Base-by-base conservation (phyloP, 2,888 invertebrate species). In the Hydraecia micacea region DNA sequence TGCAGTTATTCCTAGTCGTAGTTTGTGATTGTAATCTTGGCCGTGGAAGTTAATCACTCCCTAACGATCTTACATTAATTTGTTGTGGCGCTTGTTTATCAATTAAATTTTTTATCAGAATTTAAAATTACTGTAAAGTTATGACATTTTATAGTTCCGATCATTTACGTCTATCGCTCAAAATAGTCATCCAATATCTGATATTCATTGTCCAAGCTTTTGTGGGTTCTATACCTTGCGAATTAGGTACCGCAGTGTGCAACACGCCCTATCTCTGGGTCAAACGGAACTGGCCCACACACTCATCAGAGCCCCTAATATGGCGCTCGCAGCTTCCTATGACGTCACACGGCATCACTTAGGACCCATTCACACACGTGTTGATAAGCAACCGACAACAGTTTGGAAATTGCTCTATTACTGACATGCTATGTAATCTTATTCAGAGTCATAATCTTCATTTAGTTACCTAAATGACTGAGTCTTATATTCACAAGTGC, bases 231-330 rank as follows among this genome's bases (percentile, higher is more conserved):
- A 15, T 39, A 21, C 25, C 32, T 42, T 55, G 9, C 39, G 55
- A 39, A 32, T 6, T 55, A n/a, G n/a, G n/a, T n/a, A 62, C 36
- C 39, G 25, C 46, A 80, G 89, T 88, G 86, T 80, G 80, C 70
- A 21, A 49, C 62, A 11, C 75, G 68, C 81, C 73, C 74, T 73
- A 80, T 49, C 69, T 78, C 71, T 80, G 73, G 80, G 79, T 85
- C 89, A 81, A 87, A 83, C 91, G 91, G 92, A 92, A 91, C 90
- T 87, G 83, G 91, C 91, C 91, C 90, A 92, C 92, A 86, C 89
- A 80, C 84, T 84, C 88, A 86, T 89, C 86, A 86, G 72, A 80
- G 80, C 85, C 79, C 76, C 79, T 90, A 86, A 88, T 62, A 82
- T 79, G 87, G 86, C 87, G 88, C 90, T 91, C 90, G 79, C 76